Base-by-base conservation (phyloP, 1,140 invertebrate genomes). In the Drosophila saltans region DNA sequence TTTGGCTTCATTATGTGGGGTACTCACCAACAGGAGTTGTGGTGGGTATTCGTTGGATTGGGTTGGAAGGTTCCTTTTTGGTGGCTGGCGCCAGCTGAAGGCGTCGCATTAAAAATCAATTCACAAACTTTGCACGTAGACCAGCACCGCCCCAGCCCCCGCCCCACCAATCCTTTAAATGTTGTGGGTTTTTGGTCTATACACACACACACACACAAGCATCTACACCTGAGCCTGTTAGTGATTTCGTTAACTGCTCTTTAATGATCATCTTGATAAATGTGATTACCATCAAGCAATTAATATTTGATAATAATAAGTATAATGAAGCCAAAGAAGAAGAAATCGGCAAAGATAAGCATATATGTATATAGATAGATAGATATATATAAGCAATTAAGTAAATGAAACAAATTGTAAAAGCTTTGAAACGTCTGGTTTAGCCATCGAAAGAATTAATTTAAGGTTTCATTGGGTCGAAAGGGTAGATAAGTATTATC, bases 91-190 rank as follows among this genome's bases (percentile, higher is more conserved):
- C 66, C 74, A 63, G 59, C 72, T 76, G 63, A 72, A 65, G 72
- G 64, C 73, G 68, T 66, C 83, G 69, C 83, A 88, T 88, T 89
- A 88, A 88, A 89, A 88, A 88, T 88, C 83, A 88, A 83, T 88
- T 88, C 80, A 72, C 76, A 61, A 74, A 85, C 82, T 85, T 85
- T 73, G 82, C 82, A 85, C 78, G 81, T 85, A 75, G 63, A 68
- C 66, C 43, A 67, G 16, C 39, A 21, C 7, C 67, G 66, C 69
- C 45, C 21, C 21, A 24, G 7, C 45, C 39, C 26, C 9, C 67
- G 66, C 69, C 45, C 21, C 21, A 24, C 21, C 45, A 52, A 52
- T 52, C 45, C 45, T 52, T 52, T n/a, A 52, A 72, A 48, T 52
- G 43, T 69, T 2, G 39, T 26, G 60, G 60, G 39, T 11, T 39